Percentiles rank a stretch among this genome's conserved stretches.
These are phyloP conservation scores for Cyanocitta stelleri DNA, from an alignment of 2,113 vertebrate species.

Conservation along the genomic window DNA sequence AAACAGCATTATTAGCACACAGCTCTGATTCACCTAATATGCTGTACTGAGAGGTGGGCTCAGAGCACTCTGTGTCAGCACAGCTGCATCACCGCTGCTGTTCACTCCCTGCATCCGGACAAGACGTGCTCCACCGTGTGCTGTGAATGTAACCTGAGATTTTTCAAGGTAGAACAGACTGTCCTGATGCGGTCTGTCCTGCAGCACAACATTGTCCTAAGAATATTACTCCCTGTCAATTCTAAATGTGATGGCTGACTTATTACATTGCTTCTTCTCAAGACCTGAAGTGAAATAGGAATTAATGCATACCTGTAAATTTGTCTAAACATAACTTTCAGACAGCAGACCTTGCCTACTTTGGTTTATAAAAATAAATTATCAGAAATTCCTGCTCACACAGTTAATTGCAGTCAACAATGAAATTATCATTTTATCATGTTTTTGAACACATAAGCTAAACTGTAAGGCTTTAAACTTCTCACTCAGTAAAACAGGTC, in stretches of 20 bases:
- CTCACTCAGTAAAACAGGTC: background rate
- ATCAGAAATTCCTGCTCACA: background rate
- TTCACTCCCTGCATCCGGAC: background rate
- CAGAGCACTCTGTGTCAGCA: background rate
- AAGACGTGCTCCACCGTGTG: background rate
- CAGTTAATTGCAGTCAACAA: background rate
- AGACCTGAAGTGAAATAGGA: background rate
- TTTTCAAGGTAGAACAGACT: background rate
- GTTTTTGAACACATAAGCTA: background rate
- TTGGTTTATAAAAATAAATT: background rate
- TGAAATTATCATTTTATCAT: background rate
- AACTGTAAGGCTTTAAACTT: background rate
- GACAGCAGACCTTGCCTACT: background rate
- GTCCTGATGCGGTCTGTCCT: background rate
- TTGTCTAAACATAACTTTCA: background rate
- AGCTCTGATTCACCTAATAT: background rate
- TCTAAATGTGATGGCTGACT: background rate
- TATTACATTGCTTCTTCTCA: background rate
- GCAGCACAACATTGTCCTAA: background rate
- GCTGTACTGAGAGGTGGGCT: background rate
- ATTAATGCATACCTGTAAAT: background rate
- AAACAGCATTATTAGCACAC: background rate
- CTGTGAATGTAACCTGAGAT: background rate
- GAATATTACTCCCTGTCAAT: no score
- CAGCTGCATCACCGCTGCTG: background rate